A percentile compares a stretch with the other conserved stretches of the same genome.
Conservation (phyloP, 2,888 invertebrate genomes). For the Gibbula magus region DNA sequence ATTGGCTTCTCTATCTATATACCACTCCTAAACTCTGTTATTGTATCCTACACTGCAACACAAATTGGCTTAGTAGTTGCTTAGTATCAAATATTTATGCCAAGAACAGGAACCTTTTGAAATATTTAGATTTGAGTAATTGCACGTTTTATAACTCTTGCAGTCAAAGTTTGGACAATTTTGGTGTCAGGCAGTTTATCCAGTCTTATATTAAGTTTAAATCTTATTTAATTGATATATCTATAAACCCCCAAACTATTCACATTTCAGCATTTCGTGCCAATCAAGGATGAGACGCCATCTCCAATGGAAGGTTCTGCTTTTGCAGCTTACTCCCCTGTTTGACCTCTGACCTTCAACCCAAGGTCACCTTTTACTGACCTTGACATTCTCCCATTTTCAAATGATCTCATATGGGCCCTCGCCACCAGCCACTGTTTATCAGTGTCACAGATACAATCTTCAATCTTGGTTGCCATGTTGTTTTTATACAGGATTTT, state of each 20-base stretch:
- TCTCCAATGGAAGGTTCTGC: not conserved
- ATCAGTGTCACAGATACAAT: not conserved
- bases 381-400: not conserved
- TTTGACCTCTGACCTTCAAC: not conserved
- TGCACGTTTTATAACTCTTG: too few species aligned
- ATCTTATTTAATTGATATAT: too few species aligned
- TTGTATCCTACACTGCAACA: too few species aligned
- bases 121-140: too few species aligned
- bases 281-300: constrained; percentile 35
- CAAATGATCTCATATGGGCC: constrained; percentile 4
- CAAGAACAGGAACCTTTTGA: too few species aligned
- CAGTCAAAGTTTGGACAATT: too few species aligned
- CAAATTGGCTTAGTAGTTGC: too few species aligned
- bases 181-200: too few species aligned
- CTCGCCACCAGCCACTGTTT: constrained; percentile 13
- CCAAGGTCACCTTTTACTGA: not conserved
- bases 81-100: too few species aligned
- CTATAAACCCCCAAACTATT: not conserved
- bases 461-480: not conserved
- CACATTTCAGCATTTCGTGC: constrained; percentile 43
- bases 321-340: constrained; percentile 2
- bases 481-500: not conserved
- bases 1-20: too few species aligned
- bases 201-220: too few species aligned
- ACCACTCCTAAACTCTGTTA: too few species aligned